These are phyloP conservation scores for Luperina nickerlii DNA, from an alignment of 2,888 invertebrate genomes.

Conservation along the genomic window DNA sequence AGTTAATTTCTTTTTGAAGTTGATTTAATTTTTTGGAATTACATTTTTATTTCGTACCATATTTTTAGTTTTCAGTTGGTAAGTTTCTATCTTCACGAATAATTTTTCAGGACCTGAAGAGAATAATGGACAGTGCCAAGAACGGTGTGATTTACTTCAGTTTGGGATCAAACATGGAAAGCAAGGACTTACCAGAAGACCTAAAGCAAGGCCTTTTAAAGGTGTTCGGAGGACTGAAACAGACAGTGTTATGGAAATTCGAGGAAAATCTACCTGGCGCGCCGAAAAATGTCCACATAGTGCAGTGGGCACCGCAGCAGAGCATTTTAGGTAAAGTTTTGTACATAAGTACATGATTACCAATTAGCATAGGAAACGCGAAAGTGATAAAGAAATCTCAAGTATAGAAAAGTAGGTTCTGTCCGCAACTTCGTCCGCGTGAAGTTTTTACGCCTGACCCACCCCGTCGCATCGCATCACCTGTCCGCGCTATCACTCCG, in stretches of 20 bases:
- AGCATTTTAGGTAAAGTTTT: slow-evolving; percentile 73
- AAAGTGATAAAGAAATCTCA: not conserved
- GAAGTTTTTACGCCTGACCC: no score
- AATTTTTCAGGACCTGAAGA: slow-evolving; percentile 74
- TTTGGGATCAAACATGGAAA: slow-evolving; percentile 82
- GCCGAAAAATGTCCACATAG: slow-evolving; percentile 74
- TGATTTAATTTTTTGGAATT: no score
- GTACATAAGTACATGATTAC: not conserved
- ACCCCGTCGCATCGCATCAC: no score
- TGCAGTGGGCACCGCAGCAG: slow-evolving; percentile 79
- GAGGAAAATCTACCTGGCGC: slow-evolving; percentile 69
- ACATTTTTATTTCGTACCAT: no score
- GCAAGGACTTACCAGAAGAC: slow-evolving; percentile 76
- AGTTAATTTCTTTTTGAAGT: no score
- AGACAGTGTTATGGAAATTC: slow-evolving; percentile 84
- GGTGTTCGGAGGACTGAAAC: slow-evolving; percentile 80
- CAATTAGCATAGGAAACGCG: no score
- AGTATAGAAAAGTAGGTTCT: not conserved
- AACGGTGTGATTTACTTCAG: slow-evolving; percentile 86
- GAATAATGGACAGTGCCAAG: slow-evolving; percentile 77
- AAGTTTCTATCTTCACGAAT: not conserved
- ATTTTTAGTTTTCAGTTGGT: no score
- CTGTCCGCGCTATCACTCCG: no score
- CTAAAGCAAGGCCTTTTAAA: slow-evolving; percentile 73
- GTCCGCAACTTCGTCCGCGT: no score